phyloP scores from a whole-genome alignment of 64 coral and sea anemone species.

The Montipora efflorescens region DNA sequence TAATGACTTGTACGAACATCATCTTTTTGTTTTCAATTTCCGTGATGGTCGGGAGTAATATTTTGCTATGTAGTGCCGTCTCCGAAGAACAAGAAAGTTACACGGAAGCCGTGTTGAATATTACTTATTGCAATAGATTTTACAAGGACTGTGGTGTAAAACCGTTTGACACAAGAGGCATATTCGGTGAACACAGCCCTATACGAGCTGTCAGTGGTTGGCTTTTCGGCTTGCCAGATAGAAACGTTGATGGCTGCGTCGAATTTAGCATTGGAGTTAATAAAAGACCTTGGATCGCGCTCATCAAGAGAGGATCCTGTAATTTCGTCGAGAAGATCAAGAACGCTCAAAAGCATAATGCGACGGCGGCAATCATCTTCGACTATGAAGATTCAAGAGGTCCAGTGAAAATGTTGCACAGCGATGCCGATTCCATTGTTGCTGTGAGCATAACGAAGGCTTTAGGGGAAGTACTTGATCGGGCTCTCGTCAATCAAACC shows the following conservation, averaged over 20 bases:
- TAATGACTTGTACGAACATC: neutral
- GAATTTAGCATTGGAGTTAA: conserved; percentile 56
- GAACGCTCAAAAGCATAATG: conserved; percentile 88
- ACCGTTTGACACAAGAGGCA: conserved; percentile 11
- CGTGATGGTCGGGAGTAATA: conserved; percentile 9
- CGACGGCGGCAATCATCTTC: conserved; percentile 86
- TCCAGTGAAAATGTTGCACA: conserved; percentile 42
- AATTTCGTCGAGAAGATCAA: conserved; percentile 74
- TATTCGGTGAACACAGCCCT: conserved; percentile 65
- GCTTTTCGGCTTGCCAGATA: conserved; percentile 52
- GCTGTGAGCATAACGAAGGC: conserved; percentile 79
- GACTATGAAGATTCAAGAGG: conserved; percentile 46
- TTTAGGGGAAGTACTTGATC: conserved; percentile 70
- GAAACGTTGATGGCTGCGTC: conserved; percentile 73
- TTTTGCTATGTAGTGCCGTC: conserved; percentile 46
- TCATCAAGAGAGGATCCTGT: conserved; percentile 77
- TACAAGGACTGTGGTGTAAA: conserved; percentile 62
- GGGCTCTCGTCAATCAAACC: conserved; percentile 58
- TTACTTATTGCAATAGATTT: conserved; percentile 67
- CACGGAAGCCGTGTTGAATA: conserved; percentile 74
- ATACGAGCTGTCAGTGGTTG: conserved; percentile 58
- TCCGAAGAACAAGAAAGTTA: conserved; percentile 79
- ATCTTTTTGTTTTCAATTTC: neutral
- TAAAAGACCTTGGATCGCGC: conserved; percentile 68
- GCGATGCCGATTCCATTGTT: conserved; percentile 36